Evolutionary conservation across 2,888 invertebrate genomes (phyloP).

Genomic region (Alcis repandata): DNA sequence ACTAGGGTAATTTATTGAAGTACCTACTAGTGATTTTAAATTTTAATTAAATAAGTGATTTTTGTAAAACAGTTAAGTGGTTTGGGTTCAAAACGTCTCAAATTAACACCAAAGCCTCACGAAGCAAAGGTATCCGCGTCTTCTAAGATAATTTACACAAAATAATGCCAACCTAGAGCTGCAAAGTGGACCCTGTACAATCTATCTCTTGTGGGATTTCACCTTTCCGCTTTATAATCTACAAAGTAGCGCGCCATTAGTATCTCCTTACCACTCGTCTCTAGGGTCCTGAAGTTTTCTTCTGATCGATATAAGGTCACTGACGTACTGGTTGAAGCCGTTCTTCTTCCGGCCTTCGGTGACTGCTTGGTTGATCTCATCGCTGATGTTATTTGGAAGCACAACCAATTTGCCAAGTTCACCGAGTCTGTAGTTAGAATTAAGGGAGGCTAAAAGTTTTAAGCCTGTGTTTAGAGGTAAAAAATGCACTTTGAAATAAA

Average conservation of each 20-base stretch:
- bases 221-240: constrained; percentile 49
- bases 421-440: constrained; percentile 89
- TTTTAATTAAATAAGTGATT: too few species aligned
- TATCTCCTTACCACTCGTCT: constrained; percentile 93
- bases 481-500: too few species aligned
- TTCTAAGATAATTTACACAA: constrained; percentile 34
- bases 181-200: constrained; percentile 41
- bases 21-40: too few species aligned
- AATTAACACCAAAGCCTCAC: too few species aligned
- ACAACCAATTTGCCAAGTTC: constrained; percentile 96
- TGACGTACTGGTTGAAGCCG: constrained; percentile 99
- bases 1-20: too few species aligned
- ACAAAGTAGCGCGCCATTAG: constrained; percentile 53
- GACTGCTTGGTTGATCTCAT: constrained; percentile 94
- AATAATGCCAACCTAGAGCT: constrained; percentile 32
- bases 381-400: constrained; percentile 94
- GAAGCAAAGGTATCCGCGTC: constrained; percentile 29
- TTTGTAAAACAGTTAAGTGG: too few species aligned
- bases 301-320: constrained; percentile 98
- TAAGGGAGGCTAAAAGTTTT: constrained; percentile 89
- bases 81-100: too few species aligned
- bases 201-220: constrained; percentile 45
- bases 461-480: constrained; percentile 67
- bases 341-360: constrained; percentile 99
- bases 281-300: constrained; percentile 97